Evolutionary conservation across 2,888 invertebrate species (phyloP).

Genomic region (Coecobrya sp.): DNA sequence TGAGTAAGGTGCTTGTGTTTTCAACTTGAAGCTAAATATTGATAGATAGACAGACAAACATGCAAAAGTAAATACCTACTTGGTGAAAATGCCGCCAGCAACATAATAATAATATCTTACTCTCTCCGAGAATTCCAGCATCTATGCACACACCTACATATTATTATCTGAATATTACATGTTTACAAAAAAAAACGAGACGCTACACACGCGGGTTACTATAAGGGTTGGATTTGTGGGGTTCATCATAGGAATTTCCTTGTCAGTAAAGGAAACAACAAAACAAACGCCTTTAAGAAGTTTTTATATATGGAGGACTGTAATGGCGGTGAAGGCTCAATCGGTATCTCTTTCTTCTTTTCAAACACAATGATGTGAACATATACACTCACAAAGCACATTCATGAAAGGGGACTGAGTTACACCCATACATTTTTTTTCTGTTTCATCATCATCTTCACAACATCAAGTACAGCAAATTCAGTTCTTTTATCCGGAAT

Average conservation of each 20-base stretch:
- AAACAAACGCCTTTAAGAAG: slow-evolving; percentile 15
- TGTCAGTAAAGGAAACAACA: slow-evolving; percentile 1
- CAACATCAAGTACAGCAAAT: slow-evolving; percentile 47
- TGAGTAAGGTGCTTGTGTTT: too few relatives aligned
- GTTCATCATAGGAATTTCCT: not conserved
- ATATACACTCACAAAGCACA: slow-evolving; percentile 4
- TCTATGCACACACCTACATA: slow-evolving; percentile 12
- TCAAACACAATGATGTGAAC: not conserved
- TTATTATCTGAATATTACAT: not conserved
- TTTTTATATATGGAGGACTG: not conserved
- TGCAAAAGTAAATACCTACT: not conserved
- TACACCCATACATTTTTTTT: slow-evolving; percentile 30
- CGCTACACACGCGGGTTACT: not conserved
- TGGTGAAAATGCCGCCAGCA: not conserved
- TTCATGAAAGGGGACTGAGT: slow-evolving; percentile 21
- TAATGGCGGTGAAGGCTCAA: slow-evolving; percentile 41
- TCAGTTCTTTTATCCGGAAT: slow-evolving; percentile 70
- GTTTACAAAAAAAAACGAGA: not conserved
- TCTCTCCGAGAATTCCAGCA: not conserved
- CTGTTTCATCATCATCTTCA: slow-evolving; percentile 39
- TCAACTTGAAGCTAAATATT: too few relatives aligned
- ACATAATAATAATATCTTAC: not conserved
- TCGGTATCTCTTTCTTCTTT: slow-evolving; percentile 44
- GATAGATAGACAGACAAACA: not conserved
- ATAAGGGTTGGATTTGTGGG: not conserved